phyloP scores from a whole-genome alignment of 2,888 invertebrate species.

The Tethea ocularis region DNA sequence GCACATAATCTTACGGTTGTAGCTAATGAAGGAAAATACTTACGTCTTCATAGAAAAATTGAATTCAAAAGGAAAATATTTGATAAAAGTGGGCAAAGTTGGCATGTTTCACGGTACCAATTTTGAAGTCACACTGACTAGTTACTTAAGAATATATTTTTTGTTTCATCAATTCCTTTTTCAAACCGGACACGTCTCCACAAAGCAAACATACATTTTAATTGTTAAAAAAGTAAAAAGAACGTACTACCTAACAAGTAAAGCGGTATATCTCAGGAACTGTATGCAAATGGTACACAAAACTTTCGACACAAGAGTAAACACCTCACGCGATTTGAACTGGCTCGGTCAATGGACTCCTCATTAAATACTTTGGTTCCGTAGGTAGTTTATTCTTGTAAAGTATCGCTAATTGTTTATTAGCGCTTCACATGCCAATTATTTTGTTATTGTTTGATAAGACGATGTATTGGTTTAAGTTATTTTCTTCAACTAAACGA shows the following conservation, averaged over 20 bases:
- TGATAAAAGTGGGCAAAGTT: too few relatives aligned
- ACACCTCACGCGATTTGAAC: background rate
- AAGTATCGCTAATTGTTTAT: background rate
- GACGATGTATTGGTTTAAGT: too few relatives aligned
- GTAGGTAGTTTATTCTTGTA: background rate
- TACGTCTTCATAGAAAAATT: too few relatives aligned
- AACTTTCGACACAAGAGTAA: constrained; percentile 5
- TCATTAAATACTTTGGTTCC: background rate
- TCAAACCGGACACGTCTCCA: background rate
- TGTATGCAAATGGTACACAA: constrained; percentile 22
- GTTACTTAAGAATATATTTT: too few relatives aligned
- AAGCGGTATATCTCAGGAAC: constrained; percentile 15
- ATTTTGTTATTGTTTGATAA: constrained; percentile 3
- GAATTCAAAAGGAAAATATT: too few relatives aligned
- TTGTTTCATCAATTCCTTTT: background rate
- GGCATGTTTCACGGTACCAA: too few relatives aligned
- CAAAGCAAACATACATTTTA: background rate
- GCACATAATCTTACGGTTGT: too few relatives aligned
- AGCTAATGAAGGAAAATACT: too few relatives aligned
- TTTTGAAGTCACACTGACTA: too few relatives aligned
- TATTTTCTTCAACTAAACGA: too few relatives aligned
- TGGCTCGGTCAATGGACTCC: background rate
- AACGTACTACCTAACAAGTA: background rate
- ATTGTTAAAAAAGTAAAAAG: constrained; percentile 21
- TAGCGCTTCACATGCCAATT: background rate